A percentile compares a stretch with the other conserved stretches of the same genome.
Evolutionary conservation across 2,888 invertebrate species (phyloP).

Genomic region (Crepidodera aurea): DNA sequence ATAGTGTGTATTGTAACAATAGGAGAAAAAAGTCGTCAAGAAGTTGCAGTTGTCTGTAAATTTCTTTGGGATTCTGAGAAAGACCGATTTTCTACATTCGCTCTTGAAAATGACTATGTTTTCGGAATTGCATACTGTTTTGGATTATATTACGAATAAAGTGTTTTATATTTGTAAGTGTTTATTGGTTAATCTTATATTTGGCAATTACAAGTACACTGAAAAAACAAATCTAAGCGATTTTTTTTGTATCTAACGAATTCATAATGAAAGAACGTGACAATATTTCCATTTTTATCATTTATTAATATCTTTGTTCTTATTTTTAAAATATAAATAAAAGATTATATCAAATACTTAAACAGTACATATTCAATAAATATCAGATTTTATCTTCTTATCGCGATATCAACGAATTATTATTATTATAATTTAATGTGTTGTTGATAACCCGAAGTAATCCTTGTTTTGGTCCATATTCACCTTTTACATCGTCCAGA

Average conservation of each 20-base stretch:
- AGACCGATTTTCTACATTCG: conserved; percentile 69
- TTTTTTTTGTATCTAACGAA: too few relatives aligned
- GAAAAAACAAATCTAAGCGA: too few relatives aligned
- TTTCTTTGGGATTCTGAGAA: conserved; percentile 75
- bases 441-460: conserved; percentile 41
- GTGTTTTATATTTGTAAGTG: background rate
- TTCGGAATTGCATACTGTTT: conserved; percentile 72
- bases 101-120: conserved; percentile 70
- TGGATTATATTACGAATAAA: conserved; percentile 74
- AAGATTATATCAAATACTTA: too few relatives aligned
- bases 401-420: too few relatives aligned
- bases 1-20: conserved; percentile 71
- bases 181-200: too few relatives aligned
- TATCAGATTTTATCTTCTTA: too few relatives aligned
- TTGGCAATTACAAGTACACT: too few relatives aligned
- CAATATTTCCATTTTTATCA: too few relatives aligned
- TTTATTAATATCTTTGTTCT: too few relatives aligned
- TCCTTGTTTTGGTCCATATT: conserved; percentile 42
- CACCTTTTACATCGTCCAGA: conserved; percentile 44
- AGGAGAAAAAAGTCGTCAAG: conserved; percentile 73
- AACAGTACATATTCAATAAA: too few relatives aligned
- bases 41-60: conserved; percentile 68
- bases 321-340: too few relatives aligned
- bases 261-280: too few relatives aligned
- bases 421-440: background rate